These are phyloP conservation scores for Tryphoninae sp. DNA, from an alignment of 2,888 invertebrate species.

Conservation along the genomic window DNA sequence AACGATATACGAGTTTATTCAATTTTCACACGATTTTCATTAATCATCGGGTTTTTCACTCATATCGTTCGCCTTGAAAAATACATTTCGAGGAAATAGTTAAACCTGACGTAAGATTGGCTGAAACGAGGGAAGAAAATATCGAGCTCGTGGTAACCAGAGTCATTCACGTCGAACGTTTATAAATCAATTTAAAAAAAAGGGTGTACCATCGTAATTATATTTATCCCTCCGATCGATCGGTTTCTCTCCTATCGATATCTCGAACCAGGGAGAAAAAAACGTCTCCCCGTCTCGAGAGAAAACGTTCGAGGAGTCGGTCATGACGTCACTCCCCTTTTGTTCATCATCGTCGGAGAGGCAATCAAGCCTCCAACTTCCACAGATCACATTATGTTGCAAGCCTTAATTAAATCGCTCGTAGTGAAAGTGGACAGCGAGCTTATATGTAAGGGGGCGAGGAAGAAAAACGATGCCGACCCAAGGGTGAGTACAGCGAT, in stretches of 20 bases:
- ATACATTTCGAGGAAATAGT: no score
- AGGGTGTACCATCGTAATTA: not conserved
- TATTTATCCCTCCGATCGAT: not conserved
- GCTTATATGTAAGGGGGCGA: constrained; percentile 14
- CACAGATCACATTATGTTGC: constrained; percentile 69
- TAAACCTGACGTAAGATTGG: no score
- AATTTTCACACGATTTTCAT: no score
- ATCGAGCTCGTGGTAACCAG: no score
- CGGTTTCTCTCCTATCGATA: not conserved
- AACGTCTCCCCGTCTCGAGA: not conserved
- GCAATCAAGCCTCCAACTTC: constrained; percentile 66
- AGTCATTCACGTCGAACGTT: not conserved
- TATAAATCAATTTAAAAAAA: constrained; percentile 1
- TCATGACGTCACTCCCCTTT: not conserved
- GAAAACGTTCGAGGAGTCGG: constrained; percentile 9
- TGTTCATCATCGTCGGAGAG: constrained; percentile 2
- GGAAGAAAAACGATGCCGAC: not conserved
- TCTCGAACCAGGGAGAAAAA: not conserved
- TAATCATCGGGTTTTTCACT: no score
- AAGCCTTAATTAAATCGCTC: constrained; percentile 73
- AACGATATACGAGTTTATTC: no score
- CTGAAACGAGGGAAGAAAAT: no score
- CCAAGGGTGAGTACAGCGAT: constrained; percentile 25
- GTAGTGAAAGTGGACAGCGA: constrained; percentile 57
- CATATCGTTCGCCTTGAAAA: no score